Percentiles rank a stretch among this genome's conserved stretches.
These are phyloP conservation scores for Diprion similis DNA, from an alignment of 1,140 invertebrate species.

Conservation along the genomic window DNA sequence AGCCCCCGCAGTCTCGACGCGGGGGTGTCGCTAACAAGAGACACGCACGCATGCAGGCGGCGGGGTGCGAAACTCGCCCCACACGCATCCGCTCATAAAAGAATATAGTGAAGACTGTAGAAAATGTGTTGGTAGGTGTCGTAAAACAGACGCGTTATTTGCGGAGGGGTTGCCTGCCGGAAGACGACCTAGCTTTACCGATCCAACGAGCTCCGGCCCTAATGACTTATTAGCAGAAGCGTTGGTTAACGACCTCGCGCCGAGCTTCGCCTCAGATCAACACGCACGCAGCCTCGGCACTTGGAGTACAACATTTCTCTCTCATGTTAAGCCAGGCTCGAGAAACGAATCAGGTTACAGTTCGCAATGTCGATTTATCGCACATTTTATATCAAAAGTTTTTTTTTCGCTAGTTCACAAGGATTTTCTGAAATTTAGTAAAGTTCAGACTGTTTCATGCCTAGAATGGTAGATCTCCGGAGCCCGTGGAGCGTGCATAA, in stretches of 20 bases:
- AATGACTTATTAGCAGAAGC: conserved; percentile 58
- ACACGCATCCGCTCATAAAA: conserved; percentile 24
- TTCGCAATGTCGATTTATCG: too few species aligned
- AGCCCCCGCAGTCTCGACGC: conserved; percentile 39
- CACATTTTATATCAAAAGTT: too few species aligned
- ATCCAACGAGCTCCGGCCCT: conserved; percentile 34
- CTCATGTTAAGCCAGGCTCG: not conserved
- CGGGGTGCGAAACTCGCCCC: conserved; percentile 31
- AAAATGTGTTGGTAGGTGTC: too few species aligned
- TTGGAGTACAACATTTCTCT: not conserved
- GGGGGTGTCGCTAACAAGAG: conserved; percentile 63
- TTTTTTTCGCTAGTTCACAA: too few species aligned
- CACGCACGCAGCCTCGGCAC: not conserved
- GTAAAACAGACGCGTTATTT: not conserved
- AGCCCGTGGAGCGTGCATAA: too few species aligned
- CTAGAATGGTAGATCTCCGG: too few species aligned
- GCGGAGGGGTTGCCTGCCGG: not conserved
- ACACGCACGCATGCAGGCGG: conserved; percentile 32
- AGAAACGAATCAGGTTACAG: too few species aligned
- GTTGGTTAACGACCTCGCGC: conserved; percentile 44
- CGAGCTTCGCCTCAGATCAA: not conserved
- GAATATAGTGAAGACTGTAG: too few species aligned
- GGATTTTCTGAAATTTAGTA: too few species aligned
- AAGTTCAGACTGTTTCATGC: too few species aligned
- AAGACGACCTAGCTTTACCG: not conserved